Conservation (phyloP, 2,797 vertebrate species). For the Oceanodroma leucorhoa region DNA sequence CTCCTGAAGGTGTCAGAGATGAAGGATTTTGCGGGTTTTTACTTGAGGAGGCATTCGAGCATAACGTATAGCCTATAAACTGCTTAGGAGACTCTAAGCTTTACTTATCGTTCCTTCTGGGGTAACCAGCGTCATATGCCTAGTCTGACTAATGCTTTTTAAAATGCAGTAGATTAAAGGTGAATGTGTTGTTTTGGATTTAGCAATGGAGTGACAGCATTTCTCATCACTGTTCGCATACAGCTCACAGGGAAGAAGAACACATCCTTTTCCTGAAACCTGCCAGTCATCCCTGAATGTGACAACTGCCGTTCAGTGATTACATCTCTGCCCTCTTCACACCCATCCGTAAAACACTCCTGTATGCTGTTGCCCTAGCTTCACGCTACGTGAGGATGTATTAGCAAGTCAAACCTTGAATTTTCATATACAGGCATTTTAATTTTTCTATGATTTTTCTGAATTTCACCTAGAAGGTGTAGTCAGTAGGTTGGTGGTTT, state of each 20-base stretch:
- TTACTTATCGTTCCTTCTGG: conserved; percentile 17
- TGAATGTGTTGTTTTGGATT: conserved; percentile 33
- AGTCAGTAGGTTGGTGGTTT: not conserved
- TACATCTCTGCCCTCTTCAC: not conserved
- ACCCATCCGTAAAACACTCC: not conserved
- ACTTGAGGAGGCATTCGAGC: not conserved
- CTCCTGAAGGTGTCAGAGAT: not conserved
- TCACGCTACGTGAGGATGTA: rapidly evolving
- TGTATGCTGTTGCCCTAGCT: not conserved
- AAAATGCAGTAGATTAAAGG: conserved; percentile 57
- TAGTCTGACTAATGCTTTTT: conserved; percentile 58
- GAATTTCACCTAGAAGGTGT: not conserved
- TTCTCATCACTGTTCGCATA: not conserved
- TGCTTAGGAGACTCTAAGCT: conserved; percentile 51
- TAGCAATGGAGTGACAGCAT: not conserved
- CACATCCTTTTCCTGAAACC: not conserved
- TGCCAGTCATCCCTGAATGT: not conserved
- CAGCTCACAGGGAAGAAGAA: not conserved
- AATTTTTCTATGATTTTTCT: not conserved
- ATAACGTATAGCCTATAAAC: not conserved
- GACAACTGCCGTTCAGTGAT: not conserved
- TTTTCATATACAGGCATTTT: not conserved
- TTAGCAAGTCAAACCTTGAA: not conserved
- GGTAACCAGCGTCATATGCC: conserved; percentile 22
- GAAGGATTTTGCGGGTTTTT: not conserved